Evolutionary conservation across 2,888 invertebrate species (phyloP).

Genomic region (Polyploca ridens): DNA sequence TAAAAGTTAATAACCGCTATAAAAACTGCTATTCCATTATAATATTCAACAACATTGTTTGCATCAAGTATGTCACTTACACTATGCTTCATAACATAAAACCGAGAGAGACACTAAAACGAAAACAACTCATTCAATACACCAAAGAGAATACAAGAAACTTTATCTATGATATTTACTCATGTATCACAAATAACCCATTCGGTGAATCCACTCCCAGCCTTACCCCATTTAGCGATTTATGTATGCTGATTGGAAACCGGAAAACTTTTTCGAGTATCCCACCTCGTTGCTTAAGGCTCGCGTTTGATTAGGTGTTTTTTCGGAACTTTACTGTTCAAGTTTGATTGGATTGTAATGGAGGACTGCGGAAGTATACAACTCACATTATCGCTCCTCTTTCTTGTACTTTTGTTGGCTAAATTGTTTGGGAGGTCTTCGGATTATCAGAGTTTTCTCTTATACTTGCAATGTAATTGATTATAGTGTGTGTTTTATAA

Average conservation of each 20-base stretch:
- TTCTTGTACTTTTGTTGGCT: conserved; percentile 44
- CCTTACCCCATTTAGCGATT: conserved; percentile 59
- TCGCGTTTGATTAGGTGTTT: conserved; percentile 64
- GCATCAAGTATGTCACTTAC: conserved; percentile 10
- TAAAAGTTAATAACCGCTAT: background rate
- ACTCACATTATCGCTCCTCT: conserved; percentile 55
- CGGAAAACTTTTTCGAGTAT: conserved; percentile 49
- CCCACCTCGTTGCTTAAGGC: conserved; percentile 38
- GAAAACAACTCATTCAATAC: conserved; percentile 19
- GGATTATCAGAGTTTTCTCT: conserved; percentile 16
- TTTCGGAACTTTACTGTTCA: conserved; percentile 64
- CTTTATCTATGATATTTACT: conserved; percentile 31
- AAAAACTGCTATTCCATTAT: conserved; percentile 13
- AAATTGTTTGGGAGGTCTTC: conserved; percentile 38
- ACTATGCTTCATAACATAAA: conserved; percentile 13
- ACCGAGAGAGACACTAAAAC: conserved; percentile 6
- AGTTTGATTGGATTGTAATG: conserved; percentile 72
- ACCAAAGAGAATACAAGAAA: conserved; percentile 17
- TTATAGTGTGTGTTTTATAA: conserved; percentile 22
- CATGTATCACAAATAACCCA: conserved; percentile 39
- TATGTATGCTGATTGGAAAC: conserved; percentile 64
- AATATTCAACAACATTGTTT: conserved; percentile 12
- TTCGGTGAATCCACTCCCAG: conserved; percentile 43
- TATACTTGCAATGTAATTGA: conserved; percentile 18
- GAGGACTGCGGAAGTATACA: conserved; percentile 47